Conservation (phyloP, 1,140 invertebrate genomes). For the Euglossa dilemma region DNA sequence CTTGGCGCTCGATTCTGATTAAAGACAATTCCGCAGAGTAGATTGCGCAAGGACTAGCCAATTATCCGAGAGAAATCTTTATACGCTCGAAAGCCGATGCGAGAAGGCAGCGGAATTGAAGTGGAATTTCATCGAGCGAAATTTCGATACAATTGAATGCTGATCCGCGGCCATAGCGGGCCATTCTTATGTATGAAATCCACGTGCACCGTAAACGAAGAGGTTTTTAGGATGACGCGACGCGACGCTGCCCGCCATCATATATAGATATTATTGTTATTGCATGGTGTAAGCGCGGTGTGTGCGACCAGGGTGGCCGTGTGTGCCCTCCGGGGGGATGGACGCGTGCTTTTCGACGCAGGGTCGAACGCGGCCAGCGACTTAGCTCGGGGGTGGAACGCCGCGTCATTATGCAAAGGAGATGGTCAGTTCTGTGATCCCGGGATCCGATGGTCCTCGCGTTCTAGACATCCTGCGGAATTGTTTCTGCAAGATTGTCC, state of each 20-base stretch:
- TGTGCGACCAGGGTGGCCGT: slow-evolving; percentile 20
- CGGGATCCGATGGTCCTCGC: slow-evolving; percentile 70
- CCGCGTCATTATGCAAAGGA: slow-evolving; percentile 81
- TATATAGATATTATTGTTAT: slow-evolving; percentile 71
- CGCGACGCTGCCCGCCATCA: slow-evolving; percentile 38
- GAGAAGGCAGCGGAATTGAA: slow-evolving; percentile 20
- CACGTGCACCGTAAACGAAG: slow-evolving; percentile 58
- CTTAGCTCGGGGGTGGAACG: slow-evolving; percentile 17
- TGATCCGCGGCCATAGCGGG: slow-evolving; percentile 62
- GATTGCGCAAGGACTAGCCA: too few species aligned
- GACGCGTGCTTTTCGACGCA: slow-evolving; percentile 36
- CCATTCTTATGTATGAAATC: slow-evolving; percentile 76
- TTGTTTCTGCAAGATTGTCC: slow-evolving; percentile 71
- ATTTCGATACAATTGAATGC: slow-evolving; percentile 75
- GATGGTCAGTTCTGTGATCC: slow-evolving; percentile 81
- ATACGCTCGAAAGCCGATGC: background rate
- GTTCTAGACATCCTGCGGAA: slow-evolving; percentile 78
- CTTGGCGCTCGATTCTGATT: too few species aligned
- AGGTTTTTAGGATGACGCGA: slow-evolving; percentile 37
- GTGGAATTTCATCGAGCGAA: slow-evolving; percentile 29
- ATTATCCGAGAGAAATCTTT: too few species aligned
- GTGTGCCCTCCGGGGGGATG: background rate
- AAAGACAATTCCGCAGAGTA: too few species aligned
- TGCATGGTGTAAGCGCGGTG: slow-evolving; percentile 57
- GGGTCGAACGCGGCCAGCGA: slow-evolving; percentile 31